Evolutionary conservation across 2,113 vertebrate species (phyloP).

Genomic region (Perca schrenkii): DNA sequence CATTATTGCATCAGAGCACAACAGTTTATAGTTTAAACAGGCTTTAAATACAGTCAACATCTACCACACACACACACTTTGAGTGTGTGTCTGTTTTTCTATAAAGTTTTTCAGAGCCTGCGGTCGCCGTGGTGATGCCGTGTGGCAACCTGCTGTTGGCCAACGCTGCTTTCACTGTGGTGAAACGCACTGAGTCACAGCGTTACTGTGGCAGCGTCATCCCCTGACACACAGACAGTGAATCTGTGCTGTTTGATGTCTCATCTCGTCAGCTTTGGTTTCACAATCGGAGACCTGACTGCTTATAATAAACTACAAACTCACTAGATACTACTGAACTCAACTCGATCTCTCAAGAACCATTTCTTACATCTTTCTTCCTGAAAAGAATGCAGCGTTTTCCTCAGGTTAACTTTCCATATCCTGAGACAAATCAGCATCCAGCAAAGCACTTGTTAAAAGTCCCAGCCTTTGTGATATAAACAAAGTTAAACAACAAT

Average conservation of each 20-base stretch:
- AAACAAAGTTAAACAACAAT: neutral
- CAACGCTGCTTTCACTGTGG: conserved; percentile 56
- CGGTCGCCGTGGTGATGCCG: conserved; percentile 26
- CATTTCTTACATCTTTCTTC: neutral
- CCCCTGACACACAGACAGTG: conserved; percentile 21
- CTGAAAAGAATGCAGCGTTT: neutral
- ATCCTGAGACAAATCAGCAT: neutral
- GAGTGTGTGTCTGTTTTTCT: neutral
- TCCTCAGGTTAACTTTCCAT: neutral
- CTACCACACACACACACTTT: conserved; percentile 2
- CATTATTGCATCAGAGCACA: conserved; percentile 78
- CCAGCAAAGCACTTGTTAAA: neutral
- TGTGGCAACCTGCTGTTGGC: conserved; percentile 53
- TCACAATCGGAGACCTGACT: conserved; percentile 8
- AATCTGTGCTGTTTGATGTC: conserved; percentile 20
- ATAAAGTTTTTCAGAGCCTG: conserved; percentile 35
- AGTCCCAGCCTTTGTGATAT: neutral
- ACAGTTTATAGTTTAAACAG: conserved; percentile 76
- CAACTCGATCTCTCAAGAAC: neutral
- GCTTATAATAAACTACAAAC: neutral
- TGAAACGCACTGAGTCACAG: conserved; percentile 74
- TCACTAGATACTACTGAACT: neutral
- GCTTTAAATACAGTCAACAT: conserved; percentile 73
- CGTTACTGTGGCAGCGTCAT: conserved; percentile 36
- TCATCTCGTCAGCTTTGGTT: conserved; percentile 17